A percentile compares a stretch with the other conserved stretches of the same genome.
These are phyloP conservation scores for Trichacis sp. DNA, from an alignment of 2,888 invertebrate genomes.

Conservation along the genomic window DNA sequence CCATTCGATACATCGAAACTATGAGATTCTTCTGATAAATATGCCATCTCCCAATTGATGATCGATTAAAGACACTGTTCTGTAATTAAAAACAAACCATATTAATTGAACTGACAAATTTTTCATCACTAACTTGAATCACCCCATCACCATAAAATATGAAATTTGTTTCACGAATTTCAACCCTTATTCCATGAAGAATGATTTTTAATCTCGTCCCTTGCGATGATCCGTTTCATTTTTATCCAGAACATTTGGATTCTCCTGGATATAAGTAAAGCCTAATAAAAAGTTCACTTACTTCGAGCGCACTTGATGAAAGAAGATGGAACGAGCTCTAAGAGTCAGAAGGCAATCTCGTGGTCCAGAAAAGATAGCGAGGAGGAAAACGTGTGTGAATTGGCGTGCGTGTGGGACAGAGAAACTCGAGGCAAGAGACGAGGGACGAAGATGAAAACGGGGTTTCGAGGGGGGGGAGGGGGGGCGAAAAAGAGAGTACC, in stretches of 20 bases:
- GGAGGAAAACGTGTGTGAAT: constrained; percentile 29
- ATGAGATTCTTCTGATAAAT: no score
- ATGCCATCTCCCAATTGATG: no score
- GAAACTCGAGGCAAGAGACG: constrained; percentile 31
- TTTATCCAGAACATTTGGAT: constrained; percentile 23
- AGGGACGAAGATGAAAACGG: constrained; percentile 5
- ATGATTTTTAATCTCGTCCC: constrained; percentile 16
- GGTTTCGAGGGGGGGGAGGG: constrained; percentile 13
- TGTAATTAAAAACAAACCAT: no score
- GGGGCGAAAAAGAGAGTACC: constrained; percentile 37
- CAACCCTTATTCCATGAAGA: no score
- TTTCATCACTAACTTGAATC: no score
- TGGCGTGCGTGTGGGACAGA: constrained; percentile 9
- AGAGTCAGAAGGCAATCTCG: constrained; percentile 55
- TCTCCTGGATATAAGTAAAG: constrained; percentile 23
- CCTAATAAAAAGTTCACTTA: constrained; percentile 37
- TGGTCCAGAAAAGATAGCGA: constrained; percentile 48
- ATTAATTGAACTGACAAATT: no score
- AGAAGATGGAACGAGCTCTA: constrained; percentile 39
- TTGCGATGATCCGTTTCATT: constrained; percentile 14
- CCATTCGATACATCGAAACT: no score
- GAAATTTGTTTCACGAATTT: no score
- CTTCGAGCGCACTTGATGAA: constrained; percentile 17
- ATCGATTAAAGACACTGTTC: no score
- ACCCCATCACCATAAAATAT: no score